Evolutionary conservation across 2,888 invertebrate genomes (phyloP).

Genomic region (Melanostoma scalare): DNA sequence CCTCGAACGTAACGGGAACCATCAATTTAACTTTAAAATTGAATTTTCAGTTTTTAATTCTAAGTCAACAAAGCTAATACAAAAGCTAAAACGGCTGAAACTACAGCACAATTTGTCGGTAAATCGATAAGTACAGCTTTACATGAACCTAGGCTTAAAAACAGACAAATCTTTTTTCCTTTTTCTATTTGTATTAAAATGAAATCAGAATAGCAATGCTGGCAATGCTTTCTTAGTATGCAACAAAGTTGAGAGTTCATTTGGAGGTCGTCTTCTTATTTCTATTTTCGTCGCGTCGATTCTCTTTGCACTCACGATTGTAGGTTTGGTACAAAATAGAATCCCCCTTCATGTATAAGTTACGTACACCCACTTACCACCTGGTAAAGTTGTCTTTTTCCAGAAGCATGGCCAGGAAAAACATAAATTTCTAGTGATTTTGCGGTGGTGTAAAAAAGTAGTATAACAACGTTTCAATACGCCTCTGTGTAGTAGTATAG

Average conservation of each 20-base stretch:
- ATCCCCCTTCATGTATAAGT: not conserved
- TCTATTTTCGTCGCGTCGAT: conserved; percentile 13
- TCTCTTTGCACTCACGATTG: conserved; percentile 26
- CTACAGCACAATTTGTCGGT: no score
- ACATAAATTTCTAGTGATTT: conserved; percentile 47
- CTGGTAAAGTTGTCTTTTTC: conserved; percentile 22
- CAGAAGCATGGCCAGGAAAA: conserved; percentile 55
- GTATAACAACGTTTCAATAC: conserved; percentile 60
- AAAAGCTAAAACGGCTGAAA: no score
- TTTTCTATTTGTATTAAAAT: no score
- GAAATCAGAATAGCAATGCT: not conserved
- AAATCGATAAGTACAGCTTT: no score
- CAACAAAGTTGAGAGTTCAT: conserved; percentile 44
- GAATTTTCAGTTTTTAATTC: no score
- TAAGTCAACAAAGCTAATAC: no score
- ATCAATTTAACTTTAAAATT: no score
- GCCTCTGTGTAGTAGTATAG: conserved; percentile 32
- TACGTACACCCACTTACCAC: not conserved
- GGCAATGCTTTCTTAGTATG: not conserved
- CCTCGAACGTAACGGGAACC: no score
- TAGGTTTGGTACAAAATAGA: not conserved
- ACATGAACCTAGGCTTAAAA: no score
- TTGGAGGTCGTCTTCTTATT: conserved; percentile 27
- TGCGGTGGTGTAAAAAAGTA: conserved; percentile 61
- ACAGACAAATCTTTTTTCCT: no score